Base-by-base conservation (phyloP, 2,113 vertebrate species). In the Protobothrops mucrosquamatus region DNA sequence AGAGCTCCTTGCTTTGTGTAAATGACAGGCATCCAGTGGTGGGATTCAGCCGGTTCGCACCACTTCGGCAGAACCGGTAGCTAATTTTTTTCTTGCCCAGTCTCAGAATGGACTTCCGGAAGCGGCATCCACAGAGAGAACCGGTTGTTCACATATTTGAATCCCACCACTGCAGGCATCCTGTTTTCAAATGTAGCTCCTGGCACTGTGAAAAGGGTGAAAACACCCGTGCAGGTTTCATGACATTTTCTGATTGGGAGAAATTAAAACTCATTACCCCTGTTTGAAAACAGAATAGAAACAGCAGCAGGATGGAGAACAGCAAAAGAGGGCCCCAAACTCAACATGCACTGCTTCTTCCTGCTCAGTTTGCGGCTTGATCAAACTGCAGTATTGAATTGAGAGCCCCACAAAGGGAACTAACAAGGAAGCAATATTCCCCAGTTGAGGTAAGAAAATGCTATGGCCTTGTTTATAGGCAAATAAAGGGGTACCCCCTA, bases 351-450 rank as follows among this genome's bases (percentile, higher is more conserved):
- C 0, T 92, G 92, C 92, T 39, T 88, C 29, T 88, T 0, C 92
- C 87, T 56, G 3, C 10, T n/a, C n/a, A 2, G 93, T 51, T 85
- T 18, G 93, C 88, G 7, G 26, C 91, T 10, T 93, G 51, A 26
- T 81, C 89, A 24, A 93, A 93, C 48, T 9, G 94, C 89, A 10
- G 94, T 89, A 26, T 2, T 93, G 94, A 29, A 93, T 91, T 54
- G 89, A 92, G 90, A 23, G 22, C 88, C 34, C 81, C 61, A 92
- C 85, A 57, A 81, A 48, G 61, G 90, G 26, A 64, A 23, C 14
- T 89, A 26, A 87, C 51, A 56, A n/a, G 94, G 89, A 85, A 2
- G 89, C 90, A 48, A 61, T 64, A 2, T 85, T 1, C 3, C 14
- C 81, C 85, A 10, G 1, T 86, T 29, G 94, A 52, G 18, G 15